Conservation (phyloP, 2,113 vertebrate genomes). For the Gymnorhina tibicen region DNA sequence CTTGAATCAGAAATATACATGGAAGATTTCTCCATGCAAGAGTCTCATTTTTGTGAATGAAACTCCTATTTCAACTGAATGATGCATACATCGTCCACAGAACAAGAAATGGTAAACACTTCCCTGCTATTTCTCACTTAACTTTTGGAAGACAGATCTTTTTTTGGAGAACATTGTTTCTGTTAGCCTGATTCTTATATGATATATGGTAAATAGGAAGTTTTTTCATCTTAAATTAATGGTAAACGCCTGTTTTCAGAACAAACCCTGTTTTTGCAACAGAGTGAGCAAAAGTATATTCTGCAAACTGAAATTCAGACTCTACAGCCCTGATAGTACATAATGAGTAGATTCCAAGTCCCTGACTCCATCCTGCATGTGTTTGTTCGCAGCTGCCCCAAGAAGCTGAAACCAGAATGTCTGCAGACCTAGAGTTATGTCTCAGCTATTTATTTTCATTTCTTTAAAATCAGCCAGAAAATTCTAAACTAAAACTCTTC, state of each 20-base stretch:
- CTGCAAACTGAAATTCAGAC: not conserved
- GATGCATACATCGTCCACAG: not conserved
- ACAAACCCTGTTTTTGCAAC: not conserved
- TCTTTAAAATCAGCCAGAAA: not conserved
- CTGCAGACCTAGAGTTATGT: not conserved
- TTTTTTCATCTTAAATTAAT: not conserved
- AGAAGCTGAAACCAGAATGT: not conserved
- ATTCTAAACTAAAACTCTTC: not conserved
- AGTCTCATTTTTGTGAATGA: not conserved
- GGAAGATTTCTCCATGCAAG: not conserved
- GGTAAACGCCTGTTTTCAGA: not conserved
- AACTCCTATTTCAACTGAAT: not conserved
- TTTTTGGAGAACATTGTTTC: not conserved
- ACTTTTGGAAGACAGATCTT: not conserved
- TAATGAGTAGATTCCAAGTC: not conserved
- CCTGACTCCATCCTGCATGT: not conserved
- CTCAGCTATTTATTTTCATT: not conserved
- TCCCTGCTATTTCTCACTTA: not conserved
- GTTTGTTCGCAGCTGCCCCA: not conserved
- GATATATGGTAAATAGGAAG: not conserved
- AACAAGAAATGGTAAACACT: not conserved
- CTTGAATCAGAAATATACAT: not conserved
- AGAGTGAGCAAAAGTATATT: not conserved
- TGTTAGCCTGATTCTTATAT: not conserved
- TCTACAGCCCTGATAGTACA: not conserved